Conservation (phyloP, 2,113 vertebrate species). For the Charadrius vociferus region DNA sequence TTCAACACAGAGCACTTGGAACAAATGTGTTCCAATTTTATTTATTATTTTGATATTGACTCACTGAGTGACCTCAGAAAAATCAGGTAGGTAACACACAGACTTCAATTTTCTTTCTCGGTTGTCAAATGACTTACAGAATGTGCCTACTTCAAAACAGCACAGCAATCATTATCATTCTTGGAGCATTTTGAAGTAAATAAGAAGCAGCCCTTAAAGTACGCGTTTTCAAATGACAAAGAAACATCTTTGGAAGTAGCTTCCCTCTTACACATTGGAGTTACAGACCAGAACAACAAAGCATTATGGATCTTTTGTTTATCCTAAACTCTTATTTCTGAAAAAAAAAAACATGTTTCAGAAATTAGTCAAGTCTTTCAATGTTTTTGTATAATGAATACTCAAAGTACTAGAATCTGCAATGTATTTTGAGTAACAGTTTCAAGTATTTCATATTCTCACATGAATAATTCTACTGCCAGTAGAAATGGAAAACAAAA, state of each 20-base stretch:
- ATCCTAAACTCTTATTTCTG: not conserved
- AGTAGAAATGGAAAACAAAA: not conserved
- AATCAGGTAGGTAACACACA: not conserved
- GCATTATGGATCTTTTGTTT: not conserved
- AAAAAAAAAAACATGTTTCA: not conserved
- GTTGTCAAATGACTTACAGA: not conserved
- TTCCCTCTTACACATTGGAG: not conserved
- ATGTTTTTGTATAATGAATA: not conserved
- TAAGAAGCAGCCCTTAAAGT: not conserved
- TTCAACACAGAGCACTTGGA: not conserved
- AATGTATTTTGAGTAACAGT: not conserved
- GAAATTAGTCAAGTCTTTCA: not conserved
- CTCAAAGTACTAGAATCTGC: not conserved
- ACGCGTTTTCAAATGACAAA: not conserved
- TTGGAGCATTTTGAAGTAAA: not conserved
- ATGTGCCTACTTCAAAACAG: not conserved
- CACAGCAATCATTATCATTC: not conserved
- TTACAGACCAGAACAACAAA: not conserved
- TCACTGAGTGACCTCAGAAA: not conserved
- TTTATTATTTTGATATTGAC: not conserved
- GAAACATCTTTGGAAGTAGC: not conserved
- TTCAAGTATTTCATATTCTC: not conserved
- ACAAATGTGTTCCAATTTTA: not conserved
- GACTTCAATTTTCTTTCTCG: not conserved
- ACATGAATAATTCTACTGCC: not conserved